Evolutionary conservation across 1,140 invertebrate genomes (phyloP).

Genomic region (Trissolcus basalis): DNA sequence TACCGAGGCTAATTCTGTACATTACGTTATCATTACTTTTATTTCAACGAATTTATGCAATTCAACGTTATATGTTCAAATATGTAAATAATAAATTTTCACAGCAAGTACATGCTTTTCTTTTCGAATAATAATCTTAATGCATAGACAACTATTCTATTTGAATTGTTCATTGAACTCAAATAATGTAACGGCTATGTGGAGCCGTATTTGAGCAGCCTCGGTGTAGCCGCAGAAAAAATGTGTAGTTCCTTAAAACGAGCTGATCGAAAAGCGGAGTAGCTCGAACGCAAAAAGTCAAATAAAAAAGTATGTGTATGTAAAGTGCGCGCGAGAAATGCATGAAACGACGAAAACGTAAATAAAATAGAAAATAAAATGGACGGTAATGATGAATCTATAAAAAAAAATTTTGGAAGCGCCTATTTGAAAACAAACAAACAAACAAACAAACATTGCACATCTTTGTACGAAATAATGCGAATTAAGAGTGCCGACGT

Average conservation of each 20-base stretch:
- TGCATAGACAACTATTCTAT: too few relatives aligned
- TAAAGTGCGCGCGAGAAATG: slow-evolving; percentile 32
- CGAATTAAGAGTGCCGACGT: slow-evolving; percentile 49
- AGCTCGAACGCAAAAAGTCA: slow-evolving; percentile 50
- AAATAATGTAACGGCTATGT: too few relatives aligned
- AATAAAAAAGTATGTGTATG: slow-evolving; percentile 45
- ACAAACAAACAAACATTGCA: slow-evolving; percentile 41
- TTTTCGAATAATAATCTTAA: too few relatives aligned
- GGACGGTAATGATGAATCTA: slow-evolving; percentile 25
- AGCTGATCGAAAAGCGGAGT: slow-evolving; percentile 45
- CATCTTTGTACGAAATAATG: slow-evolving; percentile 57
- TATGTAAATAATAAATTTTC: too few relatives aligned
- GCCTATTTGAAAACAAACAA: slow-evolving; percentile 31
- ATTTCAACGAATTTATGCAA: too few relatives aligned
- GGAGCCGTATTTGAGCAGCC: too few relatives aligned
- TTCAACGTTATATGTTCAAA: too few relatives aligned
- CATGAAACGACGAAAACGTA: slow-evolving; percentile 31
- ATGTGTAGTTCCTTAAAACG: slow-evolving; percentile 59
- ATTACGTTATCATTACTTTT: too few relatives aligned
- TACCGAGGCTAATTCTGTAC: too few relatives aligned
- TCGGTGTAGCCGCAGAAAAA: slow-evolving; percentile 10
- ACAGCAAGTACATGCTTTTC: too few relatives aligned
- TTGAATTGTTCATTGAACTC: too few relatives aligned
- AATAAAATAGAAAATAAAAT: slow-evolving; percentile 10
- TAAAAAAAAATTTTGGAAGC: slow-evolving; percentile 23